Evolutionary conservation across 2,797 vertebrate species (phyloP).

Genomic region (Mormyrus hasselquistii): DNA sequence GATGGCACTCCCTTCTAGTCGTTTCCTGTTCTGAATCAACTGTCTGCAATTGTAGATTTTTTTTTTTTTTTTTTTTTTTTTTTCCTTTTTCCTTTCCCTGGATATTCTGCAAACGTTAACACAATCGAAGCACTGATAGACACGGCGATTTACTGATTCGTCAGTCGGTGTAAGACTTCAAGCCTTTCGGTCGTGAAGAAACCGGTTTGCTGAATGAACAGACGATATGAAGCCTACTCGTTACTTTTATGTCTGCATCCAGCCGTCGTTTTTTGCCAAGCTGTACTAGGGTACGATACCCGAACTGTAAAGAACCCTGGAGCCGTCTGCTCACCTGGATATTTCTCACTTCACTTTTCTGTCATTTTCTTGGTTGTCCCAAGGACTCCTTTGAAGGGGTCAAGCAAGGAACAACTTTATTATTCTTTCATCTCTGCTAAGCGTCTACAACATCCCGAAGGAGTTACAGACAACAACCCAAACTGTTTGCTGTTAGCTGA

Average conservation of each 20-base stretch:
- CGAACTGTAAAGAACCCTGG: not conserved
- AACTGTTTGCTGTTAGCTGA: constrained; percentile 60
- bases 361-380: constrained; percentile 12
- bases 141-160: constrained; percentile 6
- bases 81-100: constrained; percentile 32
- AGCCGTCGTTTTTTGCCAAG: not conserved
- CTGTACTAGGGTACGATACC: not conserved
- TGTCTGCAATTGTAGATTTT: constrained; percentile 52
- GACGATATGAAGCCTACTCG: not conserved
- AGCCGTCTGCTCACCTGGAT: constrained; percentile 4
- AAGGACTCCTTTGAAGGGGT: not conserved
- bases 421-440: constrained; percentile 17
- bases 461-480: constrained; percentile 42
- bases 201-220: not conserved
- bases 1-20: constrained; percentile 52
- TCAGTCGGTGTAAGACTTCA: not conserved
- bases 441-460: constrained; percentile 41
- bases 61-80: constrained; percentile 28
- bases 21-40: constrained; percentile 57
- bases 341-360: constrained; percentile 5
- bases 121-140: constrained; percentile 46
- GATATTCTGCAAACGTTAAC: constrained; percentile 60
- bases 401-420: constrained; percentile 9
- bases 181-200: not conserved
- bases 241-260: constrained; percentile 3